Conservation (phyloP, 2,888 invertebrate genomes). For the Scaptomyza caliginosa region DNA sequence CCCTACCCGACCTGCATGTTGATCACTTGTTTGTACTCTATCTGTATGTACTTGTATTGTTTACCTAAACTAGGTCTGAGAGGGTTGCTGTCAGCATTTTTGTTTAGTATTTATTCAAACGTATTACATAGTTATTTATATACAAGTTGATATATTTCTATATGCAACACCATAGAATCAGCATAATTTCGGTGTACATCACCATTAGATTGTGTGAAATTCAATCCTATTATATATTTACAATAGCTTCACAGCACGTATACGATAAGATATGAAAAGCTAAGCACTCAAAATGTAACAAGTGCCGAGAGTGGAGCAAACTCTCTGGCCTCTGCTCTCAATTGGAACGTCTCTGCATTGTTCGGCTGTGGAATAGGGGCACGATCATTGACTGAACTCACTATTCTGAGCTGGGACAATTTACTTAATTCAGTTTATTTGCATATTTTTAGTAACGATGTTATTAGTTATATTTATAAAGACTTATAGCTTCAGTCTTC, state of each 20-base stretch:
- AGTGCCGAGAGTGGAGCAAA: not conserved
- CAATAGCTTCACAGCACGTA: too few species aligned
- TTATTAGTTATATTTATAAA: not conserved
- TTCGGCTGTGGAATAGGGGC: not conserved
- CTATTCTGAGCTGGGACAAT: not conserved
- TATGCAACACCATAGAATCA: not conserved
- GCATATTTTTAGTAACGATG: not conserved
- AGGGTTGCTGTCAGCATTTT: constrained; percentile 20
- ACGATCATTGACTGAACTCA: constrained; percentile 3
- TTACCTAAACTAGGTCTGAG: constrained; percentile 11
- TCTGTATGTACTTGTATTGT: not conserved
- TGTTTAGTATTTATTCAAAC: not conserved
- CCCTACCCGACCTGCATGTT: constrained; percentile 35
- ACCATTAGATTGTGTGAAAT: too few species aligned
- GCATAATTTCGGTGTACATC: not conserved
- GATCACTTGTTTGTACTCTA: constrained; percentile 29
- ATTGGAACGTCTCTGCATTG: constrained; percentile 1
- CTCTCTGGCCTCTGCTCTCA: constrained; percentile 12
- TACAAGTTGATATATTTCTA: not conserved
- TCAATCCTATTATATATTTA: too few species aligned
- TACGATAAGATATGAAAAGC: too few species aligned
- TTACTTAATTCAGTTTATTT: constrained; percentile 9
- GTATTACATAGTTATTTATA: constrained; percentile 7
- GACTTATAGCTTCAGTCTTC: too few species aligned
- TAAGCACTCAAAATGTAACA: not conserved